These are phyloP conservation scores for Drosophila hamatofila DNA, from an alignment of 2,888 invertebrate species.

Conservation along the genomic window DNA sequence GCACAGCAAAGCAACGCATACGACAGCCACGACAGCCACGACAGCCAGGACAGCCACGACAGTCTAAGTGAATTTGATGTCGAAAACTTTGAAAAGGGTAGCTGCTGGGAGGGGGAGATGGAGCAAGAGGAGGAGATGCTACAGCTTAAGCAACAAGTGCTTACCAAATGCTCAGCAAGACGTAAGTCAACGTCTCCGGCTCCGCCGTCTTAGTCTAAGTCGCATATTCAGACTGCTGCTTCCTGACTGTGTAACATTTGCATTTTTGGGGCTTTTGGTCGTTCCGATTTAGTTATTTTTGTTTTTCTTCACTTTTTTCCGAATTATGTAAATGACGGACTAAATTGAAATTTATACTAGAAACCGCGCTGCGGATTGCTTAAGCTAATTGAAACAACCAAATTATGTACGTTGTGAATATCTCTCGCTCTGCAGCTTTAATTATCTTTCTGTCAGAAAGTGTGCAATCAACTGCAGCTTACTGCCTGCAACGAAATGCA, in stretches of 20 bases:
- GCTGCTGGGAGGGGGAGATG: background rate
- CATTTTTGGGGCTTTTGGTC: constrained; percentile 61
- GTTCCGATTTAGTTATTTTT: constrained; percentile 1
- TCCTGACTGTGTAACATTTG: constrained; percentile 53
- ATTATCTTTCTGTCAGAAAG: constrained; percentile 31
- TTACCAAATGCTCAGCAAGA: constrained; percentile 69
- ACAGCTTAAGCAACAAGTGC: constrained; percentile 68
- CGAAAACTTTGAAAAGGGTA: constrained; percentile 76
- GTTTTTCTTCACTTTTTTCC: constrained; percentile 24
- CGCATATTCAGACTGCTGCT: constrained; percentile 13
- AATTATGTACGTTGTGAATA: constrained; percentile 35
- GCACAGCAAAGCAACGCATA: constrained; percentile 65
- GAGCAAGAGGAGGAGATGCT: constrained; percentile 8
- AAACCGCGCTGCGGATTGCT: constrained; percentile 57
- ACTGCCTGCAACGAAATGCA: constrained; percentile 31
- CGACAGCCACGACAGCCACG: constrained; percentile 76
- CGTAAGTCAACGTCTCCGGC: constrained; percentile 40
- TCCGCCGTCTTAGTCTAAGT: constrained; percentile 8
- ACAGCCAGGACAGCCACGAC: constrained; percentile 78
- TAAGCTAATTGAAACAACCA: constrained; percentile 69
- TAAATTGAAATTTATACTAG: constrained; percentile 60
- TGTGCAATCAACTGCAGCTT: constrained; percentile 28
- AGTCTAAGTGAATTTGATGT: constrained; percentile 78
- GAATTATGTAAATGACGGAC: constrained; percentile 73
- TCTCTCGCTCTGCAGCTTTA: constrained; percentile 25